Percentiles rank a stretch among this genome's conserved stretches.
phyloP scores from a whole-genome alignment of 2,113 vertebrate genomes.

The Salminus brasiliensis region DNA sequence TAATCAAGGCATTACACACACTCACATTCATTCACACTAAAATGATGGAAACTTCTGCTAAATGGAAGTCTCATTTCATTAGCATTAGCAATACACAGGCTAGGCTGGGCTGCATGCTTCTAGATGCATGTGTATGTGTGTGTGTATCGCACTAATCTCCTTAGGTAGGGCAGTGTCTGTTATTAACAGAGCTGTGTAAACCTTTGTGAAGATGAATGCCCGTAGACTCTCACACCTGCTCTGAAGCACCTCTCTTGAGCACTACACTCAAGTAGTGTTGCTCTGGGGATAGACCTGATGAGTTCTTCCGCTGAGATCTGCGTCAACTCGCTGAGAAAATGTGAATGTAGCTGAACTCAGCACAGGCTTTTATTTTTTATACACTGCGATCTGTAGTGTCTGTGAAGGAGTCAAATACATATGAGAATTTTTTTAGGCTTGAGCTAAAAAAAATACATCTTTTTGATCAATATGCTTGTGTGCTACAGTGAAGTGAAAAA shows the following conservation, averaged over 20 bases:
- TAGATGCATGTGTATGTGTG: conserved; percentile 10
- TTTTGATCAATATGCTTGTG: no score
- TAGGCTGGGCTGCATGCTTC: neutral
- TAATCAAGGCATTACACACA: no score
- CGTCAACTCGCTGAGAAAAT: conserved; percentile 8
- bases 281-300: conserved; percentile 43
- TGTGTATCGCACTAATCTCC: conserved; percentile 69
- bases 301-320: conserved; percentile 26
- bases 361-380: neutral
- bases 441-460: neutral
- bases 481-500: no score
- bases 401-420: neutral
- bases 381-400: neutral
- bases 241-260: conserved; percentile 40
- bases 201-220: conserved; percentile 54
- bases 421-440: neutral
- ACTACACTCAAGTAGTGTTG: conserved; percentile 40
- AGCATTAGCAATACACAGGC: conserved; percentile 22
- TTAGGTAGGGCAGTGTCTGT: conserved; percentile 66
- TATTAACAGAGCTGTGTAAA: conserved; percentile 54
- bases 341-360: conserved; percentile 17
- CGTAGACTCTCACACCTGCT: conserved; percentile 49
- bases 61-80: conserved; percentile 27
- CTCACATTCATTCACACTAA: conserved; percentile 17
- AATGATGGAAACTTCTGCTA: conserved; percentile 14